Evolutionary conservation across 2,113 vertebrate genomes (phyloP).

Genomic region (Sorex araneus): DNA sequence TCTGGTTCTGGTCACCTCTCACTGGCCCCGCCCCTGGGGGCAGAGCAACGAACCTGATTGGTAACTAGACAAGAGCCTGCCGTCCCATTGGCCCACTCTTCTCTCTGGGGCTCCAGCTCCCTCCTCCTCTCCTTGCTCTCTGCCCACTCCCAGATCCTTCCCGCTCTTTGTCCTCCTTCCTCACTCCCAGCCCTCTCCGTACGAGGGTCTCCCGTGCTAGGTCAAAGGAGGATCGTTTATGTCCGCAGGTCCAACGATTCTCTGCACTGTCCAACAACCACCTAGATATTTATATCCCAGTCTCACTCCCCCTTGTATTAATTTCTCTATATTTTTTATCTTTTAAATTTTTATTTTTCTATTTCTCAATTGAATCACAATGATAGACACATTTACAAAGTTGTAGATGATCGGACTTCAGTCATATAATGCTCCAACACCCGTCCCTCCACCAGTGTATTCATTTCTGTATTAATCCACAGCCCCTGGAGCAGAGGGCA

Average conservation of each 20-base stretch:
- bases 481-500: background rate
- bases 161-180: too few species aligned
- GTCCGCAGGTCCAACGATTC: background rate
- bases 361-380: too few species aligned
- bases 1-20: background rate
- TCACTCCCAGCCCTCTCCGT: background rate
- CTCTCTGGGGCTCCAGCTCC: background rate
- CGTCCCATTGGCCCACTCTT: background rate
- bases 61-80: background rate
- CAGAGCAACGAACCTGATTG: background rate
- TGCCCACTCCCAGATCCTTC: accelerated
- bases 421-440: too few species aligned
- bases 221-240: background rate
- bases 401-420: too few species aligned
- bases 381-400: too few species aligned
- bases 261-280: background rate
- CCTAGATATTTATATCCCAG: background rate
- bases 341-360: too few species aligned
- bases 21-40: background rate
- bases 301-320: slow-evolving; percentile 37
- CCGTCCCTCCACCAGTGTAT: background rate
- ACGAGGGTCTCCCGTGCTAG: background rate
- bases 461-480: slow-evolving; percentile 46
- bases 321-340: too few species aligned
- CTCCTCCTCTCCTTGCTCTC: background rate